These are phyloP conservation scores for Dipus sagitta DNA, from an alignment of 2,797 vertebrate genomes.

Conservation along the genomic window DNA sequence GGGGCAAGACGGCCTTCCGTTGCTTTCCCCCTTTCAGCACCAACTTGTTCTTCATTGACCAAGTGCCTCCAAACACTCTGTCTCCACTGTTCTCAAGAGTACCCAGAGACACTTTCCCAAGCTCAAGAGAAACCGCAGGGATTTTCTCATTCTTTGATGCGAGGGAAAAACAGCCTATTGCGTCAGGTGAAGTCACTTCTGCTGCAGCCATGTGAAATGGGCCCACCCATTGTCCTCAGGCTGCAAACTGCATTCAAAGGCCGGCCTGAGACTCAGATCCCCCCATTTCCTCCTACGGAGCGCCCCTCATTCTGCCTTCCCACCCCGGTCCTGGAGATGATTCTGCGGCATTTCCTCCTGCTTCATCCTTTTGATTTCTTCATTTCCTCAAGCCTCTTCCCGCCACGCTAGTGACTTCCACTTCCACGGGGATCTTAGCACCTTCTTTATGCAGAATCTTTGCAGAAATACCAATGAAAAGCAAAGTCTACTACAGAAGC, in stretches of 20 bases:
- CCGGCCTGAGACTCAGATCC: neutral
- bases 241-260: rapidly evolving
- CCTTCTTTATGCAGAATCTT: neutral
- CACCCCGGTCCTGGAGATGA: neutral
- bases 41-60: neutral
- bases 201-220: neutral
- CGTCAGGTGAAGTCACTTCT: neutral
- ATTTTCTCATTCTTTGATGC: neutral
- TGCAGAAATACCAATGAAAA: constrained; percentile 40
- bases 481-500: neutral
- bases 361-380: neutral
- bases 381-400: neutral
- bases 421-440: neutral
- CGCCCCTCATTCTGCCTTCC: neutral
- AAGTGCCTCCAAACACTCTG: neutral
- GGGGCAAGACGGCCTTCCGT: neutral
- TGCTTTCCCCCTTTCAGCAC: neutral
- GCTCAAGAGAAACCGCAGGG: neutral
- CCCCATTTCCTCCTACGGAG: neutral
- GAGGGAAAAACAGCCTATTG: neutral
- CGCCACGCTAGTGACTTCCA: neutral
- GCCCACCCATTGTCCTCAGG: neutral
- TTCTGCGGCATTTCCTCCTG: neutral
- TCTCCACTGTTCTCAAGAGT: neutral
- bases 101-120: neutral